Evolutionary conservation across 1,140 invertebrate genomes (phyloP).

Genomic region (Drosophila malerkotliana): DNA sequence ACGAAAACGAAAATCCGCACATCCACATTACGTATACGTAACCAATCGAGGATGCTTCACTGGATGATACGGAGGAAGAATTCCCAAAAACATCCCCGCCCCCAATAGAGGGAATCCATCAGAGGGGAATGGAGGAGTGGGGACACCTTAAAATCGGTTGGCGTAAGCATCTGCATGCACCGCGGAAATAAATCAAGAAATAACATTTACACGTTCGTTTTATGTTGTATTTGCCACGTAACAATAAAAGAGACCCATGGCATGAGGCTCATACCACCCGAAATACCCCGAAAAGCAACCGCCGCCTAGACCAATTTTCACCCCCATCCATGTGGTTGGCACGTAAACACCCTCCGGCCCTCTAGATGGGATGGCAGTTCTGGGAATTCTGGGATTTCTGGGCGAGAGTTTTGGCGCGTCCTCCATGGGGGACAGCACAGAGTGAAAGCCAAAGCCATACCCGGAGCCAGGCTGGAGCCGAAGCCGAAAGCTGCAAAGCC

Average conservation of each 20-base stretch:
- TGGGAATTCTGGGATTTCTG: slow-evolving; percentile 34
- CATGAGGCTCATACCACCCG: background rate
- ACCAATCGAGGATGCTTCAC: slow-evolving; percentile 30
- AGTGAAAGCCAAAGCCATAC: slow-evolving; percentile 29
- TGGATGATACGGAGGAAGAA: slow-evolving; percentile 5
- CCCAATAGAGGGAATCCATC: slow-evolving; percentile 5
- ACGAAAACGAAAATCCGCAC: slow-evolving; percentile 32
- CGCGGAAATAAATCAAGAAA: slow-evolving; percentile 82
- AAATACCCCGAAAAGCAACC: slow-evolving; percentile 1
- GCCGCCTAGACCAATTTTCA: slow-evolving; percentile 65
- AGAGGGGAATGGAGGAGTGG: background rate
- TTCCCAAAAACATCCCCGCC: no score
- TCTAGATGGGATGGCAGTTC: slow-evolving; percentile 21
- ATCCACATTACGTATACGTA: slow-evolving; percentile 39
- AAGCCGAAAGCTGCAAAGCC: slow-evolving; percentile 65
- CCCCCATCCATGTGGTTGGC: slow-evolving; percentile 7
- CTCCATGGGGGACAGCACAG: slow-evolving; percentile 12
- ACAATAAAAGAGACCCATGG: slow-evolving; percentile 60
- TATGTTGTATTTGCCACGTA: slow-evolving; percentile 82
- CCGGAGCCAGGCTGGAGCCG: background rate
- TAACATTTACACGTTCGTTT: slow-evolving; percentile 82
- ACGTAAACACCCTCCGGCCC: slow-evolving; percentile 45
- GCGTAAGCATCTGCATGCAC: slow-evolving; percentile 79
- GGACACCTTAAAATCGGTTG: slow-evolving; percentile 67
- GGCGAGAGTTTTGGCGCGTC: slow-evolving; percentile 19